These are phyloP conservation scores for Aricia artaxerxes DNA, from an alignment of 2,888 invertebrate species.

Conservation along the genomic window DNA sequence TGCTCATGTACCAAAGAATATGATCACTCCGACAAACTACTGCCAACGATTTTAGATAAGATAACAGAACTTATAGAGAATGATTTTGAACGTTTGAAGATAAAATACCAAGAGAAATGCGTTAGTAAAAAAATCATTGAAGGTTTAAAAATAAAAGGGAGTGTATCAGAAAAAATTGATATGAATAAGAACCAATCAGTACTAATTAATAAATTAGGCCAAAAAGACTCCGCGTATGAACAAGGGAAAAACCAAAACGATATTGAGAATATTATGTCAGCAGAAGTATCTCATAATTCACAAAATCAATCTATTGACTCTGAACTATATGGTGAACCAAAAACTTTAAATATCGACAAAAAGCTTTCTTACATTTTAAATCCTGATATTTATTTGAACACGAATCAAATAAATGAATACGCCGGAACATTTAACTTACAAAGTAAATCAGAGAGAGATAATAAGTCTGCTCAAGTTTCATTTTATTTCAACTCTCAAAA, in stretches of 20 bases:
- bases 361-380: background rate
- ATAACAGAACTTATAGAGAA: slow-evolving; percentile 63
- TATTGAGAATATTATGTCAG: background rate
- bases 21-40: slow-evolving; percentile 47
- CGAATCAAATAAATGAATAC: background rate
- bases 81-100: slow-evolving; percentile 65
- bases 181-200: background rate
- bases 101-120: slow-evolving; percentile 30
- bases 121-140: slow-evolving; percentile 24
- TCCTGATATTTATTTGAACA: background rate
- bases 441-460: background rate
- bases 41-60: slow-evolving; percentile 59
- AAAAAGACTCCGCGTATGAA: background rate
- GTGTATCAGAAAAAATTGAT: slow-evolving; percentile 25
- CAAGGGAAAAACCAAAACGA: background rate
- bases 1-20: slow-evolving; percentile 53
- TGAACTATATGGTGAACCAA: background rate
- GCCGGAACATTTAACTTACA: background rate
- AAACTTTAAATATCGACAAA: background rate
- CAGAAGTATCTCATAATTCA: slow-evolving; percentile 35
- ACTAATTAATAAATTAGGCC: background rate
- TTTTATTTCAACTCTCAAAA: slow-evolving; percentile 41
- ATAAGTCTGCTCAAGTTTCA: slow-evolving; percentile 27
- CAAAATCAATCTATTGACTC: slow-evolving; percentile 53
- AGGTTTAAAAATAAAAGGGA: slow-evolving; percentile 22